These are phyloP conservation scores for Nineta flava DNA, from an alignment of 2,888 invertebrate species.

Conservation along the genomic window DNA sequence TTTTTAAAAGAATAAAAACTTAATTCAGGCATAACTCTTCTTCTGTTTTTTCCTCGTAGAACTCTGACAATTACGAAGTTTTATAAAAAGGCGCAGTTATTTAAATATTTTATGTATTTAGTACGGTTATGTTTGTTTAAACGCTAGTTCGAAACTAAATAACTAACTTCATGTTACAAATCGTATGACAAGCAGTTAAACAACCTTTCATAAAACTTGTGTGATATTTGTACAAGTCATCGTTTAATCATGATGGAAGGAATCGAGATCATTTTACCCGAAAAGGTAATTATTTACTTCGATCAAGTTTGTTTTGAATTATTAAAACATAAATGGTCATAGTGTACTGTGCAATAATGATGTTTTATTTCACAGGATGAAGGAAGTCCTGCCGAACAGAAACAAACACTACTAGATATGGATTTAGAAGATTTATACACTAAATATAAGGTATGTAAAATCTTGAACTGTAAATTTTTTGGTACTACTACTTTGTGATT, in stretches of 20 bases:
- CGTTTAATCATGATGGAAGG: slow-evolving; percentile 48
- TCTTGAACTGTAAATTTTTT: background rate
- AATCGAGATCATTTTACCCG: slow-evolving; percentile 61
- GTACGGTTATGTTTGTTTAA: too few species aligned
- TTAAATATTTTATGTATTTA: too few species aligned
- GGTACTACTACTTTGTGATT: background rate
- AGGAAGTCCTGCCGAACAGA: slow-evolving; percentile 45
- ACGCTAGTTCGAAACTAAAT: too few species aligned
- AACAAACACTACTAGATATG: slow-evolving; percentile 59
- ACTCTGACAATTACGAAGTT: too few species aligned
- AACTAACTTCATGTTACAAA: too few species aligned
- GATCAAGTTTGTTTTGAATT: background rate
- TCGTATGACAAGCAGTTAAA: too few species aligned
- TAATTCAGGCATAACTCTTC: too few species aligned
- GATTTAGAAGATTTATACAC: slow-evolving; percentile 91
- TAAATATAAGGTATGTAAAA: slow-evolving; percentile 68
- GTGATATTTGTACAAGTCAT: background rate
- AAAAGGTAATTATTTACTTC: slow-evolving; percentile 44
- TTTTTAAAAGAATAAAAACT: too few species aligned
- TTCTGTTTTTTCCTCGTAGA: too few species aligned
- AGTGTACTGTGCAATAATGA: background rate
- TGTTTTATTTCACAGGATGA: slow-evolving; percentile 39
- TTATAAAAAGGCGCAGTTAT: too few species aligned
- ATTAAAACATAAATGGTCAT: background rate
- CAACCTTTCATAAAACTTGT: too few species aligned